Percentiles rank a stretch among this genome's conserved stretches.
Conservation (phyloP, 2,888 invertebrate genomes). For the Norana najaformis region DNA sequence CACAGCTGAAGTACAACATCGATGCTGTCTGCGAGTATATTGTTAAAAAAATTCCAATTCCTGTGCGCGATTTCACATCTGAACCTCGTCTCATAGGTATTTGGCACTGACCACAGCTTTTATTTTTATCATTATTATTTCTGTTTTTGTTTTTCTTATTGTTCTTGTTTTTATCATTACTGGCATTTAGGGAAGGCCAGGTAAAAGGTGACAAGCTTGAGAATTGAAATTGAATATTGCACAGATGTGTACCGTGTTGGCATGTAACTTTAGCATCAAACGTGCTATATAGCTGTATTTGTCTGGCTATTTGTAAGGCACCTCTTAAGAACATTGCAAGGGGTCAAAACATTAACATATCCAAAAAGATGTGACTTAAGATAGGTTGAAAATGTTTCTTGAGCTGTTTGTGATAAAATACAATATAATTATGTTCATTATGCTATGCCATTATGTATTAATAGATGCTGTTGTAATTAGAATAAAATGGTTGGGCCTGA, state of each 20-base stretch:
- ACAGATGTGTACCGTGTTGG: neutral
- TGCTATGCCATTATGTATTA: no score
- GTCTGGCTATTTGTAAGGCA: no score
- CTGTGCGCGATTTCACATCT: constrained; percentile 89
- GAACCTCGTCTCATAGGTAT: constrained; percentile 83
- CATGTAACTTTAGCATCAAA: neutral
- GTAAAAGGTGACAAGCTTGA: no score
- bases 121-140: neutral
- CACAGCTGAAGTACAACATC: constrained; percentile 97
- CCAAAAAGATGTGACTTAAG: no score
- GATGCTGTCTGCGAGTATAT: constrained; percentile 98
- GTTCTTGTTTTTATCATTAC: neutral
- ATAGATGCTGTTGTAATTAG: neutral
- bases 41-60: constrained; percentile 96
- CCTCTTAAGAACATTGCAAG: no score
- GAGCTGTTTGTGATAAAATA: no score
- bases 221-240: neutral
- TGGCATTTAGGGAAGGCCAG: no score
- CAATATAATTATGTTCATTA: no score
- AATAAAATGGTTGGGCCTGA: neutral
- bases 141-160: neutral
- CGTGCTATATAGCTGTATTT: no score
- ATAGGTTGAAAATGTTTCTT: no score
- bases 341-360: no score
- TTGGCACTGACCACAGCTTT: constrained; percentile 30